Conservation (phyloP, 2,113 vertebrate species). For the Zootoca vivipara region DNA sequence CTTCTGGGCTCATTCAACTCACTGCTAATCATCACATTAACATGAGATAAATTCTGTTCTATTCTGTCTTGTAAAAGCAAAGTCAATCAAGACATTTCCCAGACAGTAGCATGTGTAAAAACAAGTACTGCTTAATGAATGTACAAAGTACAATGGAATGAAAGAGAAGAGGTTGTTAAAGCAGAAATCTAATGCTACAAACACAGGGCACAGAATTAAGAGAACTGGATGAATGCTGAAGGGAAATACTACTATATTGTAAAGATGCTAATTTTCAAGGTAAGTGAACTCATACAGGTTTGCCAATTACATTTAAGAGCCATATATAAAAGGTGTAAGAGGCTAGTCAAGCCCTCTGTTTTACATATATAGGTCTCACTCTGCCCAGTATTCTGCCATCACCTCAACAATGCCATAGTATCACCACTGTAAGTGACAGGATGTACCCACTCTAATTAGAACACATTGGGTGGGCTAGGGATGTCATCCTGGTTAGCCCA, state of each 20-base stretch:
- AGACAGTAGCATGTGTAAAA: no score
- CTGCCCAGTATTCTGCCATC: background rate
- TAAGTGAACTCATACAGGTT: background rate
- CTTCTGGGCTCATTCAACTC: conserved; percentile 58
- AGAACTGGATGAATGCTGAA: no score
- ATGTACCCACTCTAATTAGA: no score
- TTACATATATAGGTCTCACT: background rate
- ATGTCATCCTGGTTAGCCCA: no score
- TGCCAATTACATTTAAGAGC: background rate
- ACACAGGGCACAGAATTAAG: background rate
- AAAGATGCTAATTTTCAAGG: background rate
- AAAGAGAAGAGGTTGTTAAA: background rate
- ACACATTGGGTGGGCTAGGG: no score
- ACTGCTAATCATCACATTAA: conserved; percentile 44
- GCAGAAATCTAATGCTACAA: background rate
- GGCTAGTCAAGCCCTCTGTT: background rate
- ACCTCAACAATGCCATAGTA: background rate
- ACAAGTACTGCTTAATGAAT: no score
- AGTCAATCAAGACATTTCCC: conserved; percentile 1
- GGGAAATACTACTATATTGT: background rate
- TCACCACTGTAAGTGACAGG: background rate
- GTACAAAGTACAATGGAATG: background rate
- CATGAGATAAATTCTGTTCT: conserved; percentile 53
- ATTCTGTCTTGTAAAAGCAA: conserved; percentile 27
- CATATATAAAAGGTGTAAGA: background rate